Conservation (phyloP, 2,113 vertebrate genomes). For the Monarcha castaneiventris region DNA sequence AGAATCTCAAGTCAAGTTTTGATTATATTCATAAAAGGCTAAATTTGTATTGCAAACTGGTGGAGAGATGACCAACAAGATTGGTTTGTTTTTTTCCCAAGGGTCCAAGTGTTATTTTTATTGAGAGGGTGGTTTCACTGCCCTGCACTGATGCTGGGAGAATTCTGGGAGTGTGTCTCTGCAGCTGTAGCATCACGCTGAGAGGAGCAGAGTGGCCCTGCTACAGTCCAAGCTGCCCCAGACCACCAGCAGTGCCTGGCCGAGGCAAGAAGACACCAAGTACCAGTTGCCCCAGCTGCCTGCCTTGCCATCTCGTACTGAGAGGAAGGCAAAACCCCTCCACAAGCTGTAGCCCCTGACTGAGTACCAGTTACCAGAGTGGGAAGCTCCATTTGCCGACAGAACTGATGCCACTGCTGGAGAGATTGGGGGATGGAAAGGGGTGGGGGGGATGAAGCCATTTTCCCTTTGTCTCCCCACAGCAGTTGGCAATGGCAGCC, state of each 20-base stretch:
- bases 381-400: rapidly evolving
- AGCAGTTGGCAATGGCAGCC: background rate
- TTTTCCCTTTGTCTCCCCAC: background rate
- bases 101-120: background rate
- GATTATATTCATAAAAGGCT: background rate
- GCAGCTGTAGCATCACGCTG: rapidly evolving
- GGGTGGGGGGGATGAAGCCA: rapidly evolving
- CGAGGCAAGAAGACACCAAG: background rate
- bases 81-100: background rate
- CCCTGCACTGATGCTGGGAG: rapidly evolving
- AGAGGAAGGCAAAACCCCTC: rapidly evolving
- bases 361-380: rapidly evolving
- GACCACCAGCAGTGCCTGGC: rapidly evolving
- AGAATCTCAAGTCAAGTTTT: background rate
- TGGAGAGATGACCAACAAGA: background rate
- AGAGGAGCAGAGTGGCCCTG: background rate
- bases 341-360: too few relatives aligned
- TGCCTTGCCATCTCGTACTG: background rate
- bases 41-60: background rate
- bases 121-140: background rate
- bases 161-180: too few relatives aligned
- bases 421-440: background rate
- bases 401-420: background rate
- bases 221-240: rapidly evolving
- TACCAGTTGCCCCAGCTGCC: background rate